These are phyloP conservation scores for Apodemia hepburni DNA, from an alignment of 2,888 invertebrate species.

Conservation along the genomic window DNA sequence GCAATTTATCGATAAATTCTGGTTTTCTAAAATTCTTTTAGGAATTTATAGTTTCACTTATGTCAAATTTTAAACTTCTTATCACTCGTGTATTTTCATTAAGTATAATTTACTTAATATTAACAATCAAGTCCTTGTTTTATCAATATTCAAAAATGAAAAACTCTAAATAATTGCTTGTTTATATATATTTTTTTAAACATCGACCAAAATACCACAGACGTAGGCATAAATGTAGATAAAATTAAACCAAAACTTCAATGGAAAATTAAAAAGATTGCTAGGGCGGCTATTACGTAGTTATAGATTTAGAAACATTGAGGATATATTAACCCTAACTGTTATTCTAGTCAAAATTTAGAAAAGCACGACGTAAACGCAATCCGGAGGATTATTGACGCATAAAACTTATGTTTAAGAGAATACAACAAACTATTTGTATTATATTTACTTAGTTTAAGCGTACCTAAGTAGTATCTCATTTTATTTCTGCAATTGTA, in stretches of 20 bases:
- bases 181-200: neutral
- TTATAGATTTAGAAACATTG: slow-evolving; percentile 13
- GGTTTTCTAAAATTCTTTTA: neutral
- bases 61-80: too few species aligned
- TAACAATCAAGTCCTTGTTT: neutral
- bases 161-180: neutral
- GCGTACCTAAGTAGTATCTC: neutral
- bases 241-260: neutral
- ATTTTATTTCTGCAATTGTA: neutral
- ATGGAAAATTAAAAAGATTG: neutral
- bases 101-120: too few species aligned
- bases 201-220: slow-evolving; percentile 10
- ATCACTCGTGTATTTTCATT: too few species aligned
- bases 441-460: slow-evolving; percentile 6
- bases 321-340: slow-evolving; percentile 9
- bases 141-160: neutral
- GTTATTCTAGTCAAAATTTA: slow-evolving; percentile 11
- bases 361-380: slow-evolving; percentile 5
- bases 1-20: neutral
- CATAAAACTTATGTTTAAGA: slow-evolving; percentile 6
- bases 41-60: neutral
- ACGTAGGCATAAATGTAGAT: slow-evolving; percentile 8
- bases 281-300: slow-evolving; percentile 3
- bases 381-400: slow-evolving; percentile 1
- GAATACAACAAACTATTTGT: slow-evolving; percentile 4